Conservation (phyloP, 35 echinoderm and acorn worm species). For the Chiridota heheva region DNA sequence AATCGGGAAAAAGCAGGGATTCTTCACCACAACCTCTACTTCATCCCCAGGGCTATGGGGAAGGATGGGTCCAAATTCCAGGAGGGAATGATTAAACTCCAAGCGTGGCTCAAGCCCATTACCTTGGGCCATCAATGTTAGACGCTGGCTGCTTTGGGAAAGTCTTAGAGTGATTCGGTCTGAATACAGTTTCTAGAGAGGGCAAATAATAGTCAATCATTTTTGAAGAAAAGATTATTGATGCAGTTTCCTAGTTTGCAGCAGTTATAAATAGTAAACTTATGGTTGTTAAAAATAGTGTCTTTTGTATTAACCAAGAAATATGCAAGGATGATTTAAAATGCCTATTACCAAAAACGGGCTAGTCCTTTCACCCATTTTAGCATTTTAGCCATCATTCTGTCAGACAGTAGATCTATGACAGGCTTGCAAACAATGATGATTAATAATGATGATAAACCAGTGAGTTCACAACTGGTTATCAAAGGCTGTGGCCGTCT, state of each 20-base stretch:
- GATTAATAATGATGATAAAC: no score
- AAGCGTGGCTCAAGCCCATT: conserved; percentile 82
- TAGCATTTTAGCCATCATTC: no score
- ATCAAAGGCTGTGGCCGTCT: no score
- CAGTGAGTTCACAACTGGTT: no score
- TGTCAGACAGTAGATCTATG: no score
- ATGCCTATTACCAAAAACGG: no score
- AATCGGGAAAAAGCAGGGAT: conserved; percentile 83
- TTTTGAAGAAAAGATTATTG: background rate
- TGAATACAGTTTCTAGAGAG: conserved; percentile 83
- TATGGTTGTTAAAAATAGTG: no score
- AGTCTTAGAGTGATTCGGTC: conserved; percentile 81
- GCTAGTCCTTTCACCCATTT: no score
- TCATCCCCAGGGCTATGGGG: conserved; percentile 94
- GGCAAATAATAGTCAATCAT: background rate
- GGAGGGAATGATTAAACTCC: conserved; percentile 75
- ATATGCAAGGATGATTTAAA: no score
- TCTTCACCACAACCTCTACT: conserved; percentile 89
- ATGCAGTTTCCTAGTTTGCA: no score
- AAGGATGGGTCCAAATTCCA: conserved; percentile 97
- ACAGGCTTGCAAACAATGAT: no score
- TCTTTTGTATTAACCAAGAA: no score
- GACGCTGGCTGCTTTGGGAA: conserved; percentile 86
- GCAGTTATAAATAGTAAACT: background rate
- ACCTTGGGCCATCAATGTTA: conserved; percentile 81